A percentile compares a stretch with the other conserved stretches of the same genome.
phyloP scores from a whole-genome alignment of 2,113 vertebrate genomes.

The Trogon surrucura region DNA sequence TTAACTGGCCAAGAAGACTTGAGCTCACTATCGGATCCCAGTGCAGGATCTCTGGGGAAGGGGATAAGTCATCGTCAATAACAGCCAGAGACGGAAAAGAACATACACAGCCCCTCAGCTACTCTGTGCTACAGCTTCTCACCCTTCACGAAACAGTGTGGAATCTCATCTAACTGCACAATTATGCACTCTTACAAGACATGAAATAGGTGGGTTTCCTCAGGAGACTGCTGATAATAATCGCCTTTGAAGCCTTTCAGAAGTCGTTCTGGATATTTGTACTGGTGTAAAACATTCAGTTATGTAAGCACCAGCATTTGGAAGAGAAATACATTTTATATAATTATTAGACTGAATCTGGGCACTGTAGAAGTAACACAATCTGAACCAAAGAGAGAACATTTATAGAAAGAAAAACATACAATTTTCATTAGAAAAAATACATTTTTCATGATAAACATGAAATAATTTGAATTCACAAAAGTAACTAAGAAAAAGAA shows the following conservation, averaged over 20 bases:
- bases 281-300: background rate
- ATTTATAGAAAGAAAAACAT: background rate
- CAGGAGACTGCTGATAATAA: background rate
- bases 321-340: background rate
- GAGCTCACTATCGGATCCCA: background rate
- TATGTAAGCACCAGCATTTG: background rate
- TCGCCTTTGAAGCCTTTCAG: background rate
- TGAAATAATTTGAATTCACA: background rate
- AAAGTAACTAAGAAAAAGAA: background rate
- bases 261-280: background rate
- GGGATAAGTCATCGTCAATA: background rate
- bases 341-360: background rate
- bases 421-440: background rate
- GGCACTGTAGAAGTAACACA: background rate
- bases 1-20: background rate
- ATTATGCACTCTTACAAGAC: background rate
- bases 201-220: background rate
- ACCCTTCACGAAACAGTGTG: background rate
- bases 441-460: background rate
- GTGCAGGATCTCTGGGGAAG: background rate
- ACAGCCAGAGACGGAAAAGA: background rate
- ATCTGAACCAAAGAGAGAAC: background rate
- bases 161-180: background rate
- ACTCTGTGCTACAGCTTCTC: background rate
- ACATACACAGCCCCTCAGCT: background rate